Evolutionary conservation across 2,888 invertebrate species (phyloP).

Genomic region (Trichogramma evanescens): DNA sequence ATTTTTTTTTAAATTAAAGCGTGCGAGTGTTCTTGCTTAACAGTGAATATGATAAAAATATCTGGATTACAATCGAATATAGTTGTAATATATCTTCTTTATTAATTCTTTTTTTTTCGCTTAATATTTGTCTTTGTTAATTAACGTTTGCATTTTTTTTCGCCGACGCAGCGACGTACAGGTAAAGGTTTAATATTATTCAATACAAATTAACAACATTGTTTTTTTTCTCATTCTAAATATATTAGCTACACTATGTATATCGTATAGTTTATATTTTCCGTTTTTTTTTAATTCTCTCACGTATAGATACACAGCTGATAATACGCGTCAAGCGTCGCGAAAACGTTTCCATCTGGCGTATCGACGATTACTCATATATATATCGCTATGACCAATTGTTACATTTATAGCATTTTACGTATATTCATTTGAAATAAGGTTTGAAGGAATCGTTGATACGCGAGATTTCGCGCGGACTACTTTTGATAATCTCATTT

Average conservation of each 20-base stretch:
- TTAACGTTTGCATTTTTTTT: conserved; percentile 13
- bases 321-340: conserved; percentile 22
- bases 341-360: conserved; percentile 12
- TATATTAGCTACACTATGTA: conserved; percentile 35
- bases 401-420: neutral
- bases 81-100: conserved; percentile 4
- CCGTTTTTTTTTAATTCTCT: too few species aligned
- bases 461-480: conserved; percentile 11
- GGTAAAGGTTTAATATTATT: conserved; percentile 35
- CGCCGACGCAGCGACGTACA: conserved; percentile 18
- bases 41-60: neutral
- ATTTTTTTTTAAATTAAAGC: neutral
- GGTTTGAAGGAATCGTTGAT: conserved; percentile 11
- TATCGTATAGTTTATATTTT: conserved; percentile 37
- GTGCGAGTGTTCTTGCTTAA: neutral
- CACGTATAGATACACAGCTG: conserved; percentile 8
- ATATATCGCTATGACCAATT: neutral
- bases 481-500: conserved; percentile 17
- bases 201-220: conserved; percentile 41
- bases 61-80: neutral
- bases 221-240: conserved; percentile 21
- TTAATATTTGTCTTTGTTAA: conserved; percentile 4
- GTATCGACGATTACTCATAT: conserved; percentile 14
- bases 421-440: conserved; percentile 3
- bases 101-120: conserved; percentile 15